Percentiles rank a stretch among this genome's conserved stretches.
phyloP scores from a whole-genome alignment of 1,140 invertebrate genomes.

The Goniozus legneri region DNA sequence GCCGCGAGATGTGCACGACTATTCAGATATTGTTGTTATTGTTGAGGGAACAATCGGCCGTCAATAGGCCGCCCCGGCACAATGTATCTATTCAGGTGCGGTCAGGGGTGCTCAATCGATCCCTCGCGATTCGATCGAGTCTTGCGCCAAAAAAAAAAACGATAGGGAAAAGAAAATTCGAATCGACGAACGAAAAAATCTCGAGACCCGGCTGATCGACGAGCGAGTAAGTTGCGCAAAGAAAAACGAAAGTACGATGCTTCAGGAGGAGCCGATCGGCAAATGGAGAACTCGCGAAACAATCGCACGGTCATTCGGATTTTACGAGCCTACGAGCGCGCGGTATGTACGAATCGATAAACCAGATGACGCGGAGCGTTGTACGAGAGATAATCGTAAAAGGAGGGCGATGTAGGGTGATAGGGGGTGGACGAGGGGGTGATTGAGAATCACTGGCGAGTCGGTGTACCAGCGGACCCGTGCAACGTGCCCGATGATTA shows the following conservation, averaged over 20 bases:
- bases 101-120: slow-evolving; percentile 52
- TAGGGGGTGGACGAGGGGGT: not conserved
- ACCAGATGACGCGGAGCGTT: not conserved
- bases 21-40: slow-evolving; percentile 57
- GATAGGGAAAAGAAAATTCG: no score
- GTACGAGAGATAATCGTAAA: not conserved
- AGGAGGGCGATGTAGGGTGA: not conserved
- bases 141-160: no score
- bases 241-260: no score
- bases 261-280: slow-evolving; percentile 6
- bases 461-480: slow-evolving; percentile 2
- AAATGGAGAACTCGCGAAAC: slow-evolving; percentile 5
- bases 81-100: slow-evolving; percentile 55
- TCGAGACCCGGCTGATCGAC: no score
- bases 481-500: slow-evolving; percentile 38
- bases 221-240: no score
- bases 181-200: no score
- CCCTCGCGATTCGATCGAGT: no score
- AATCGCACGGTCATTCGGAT: no score
- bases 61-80: slow-evolving; percentile 52
- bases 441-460: slow-evolving; percentile 19
- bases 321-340: no score
- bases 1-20: slow-evolving; percentile 46
- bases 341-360: no score
- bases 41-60: slow-evolving; percentile 54